Base-by-base conservation (phyloP, 2,888 invertebrate genomes). In the Blastobasis adustella region DNA sequence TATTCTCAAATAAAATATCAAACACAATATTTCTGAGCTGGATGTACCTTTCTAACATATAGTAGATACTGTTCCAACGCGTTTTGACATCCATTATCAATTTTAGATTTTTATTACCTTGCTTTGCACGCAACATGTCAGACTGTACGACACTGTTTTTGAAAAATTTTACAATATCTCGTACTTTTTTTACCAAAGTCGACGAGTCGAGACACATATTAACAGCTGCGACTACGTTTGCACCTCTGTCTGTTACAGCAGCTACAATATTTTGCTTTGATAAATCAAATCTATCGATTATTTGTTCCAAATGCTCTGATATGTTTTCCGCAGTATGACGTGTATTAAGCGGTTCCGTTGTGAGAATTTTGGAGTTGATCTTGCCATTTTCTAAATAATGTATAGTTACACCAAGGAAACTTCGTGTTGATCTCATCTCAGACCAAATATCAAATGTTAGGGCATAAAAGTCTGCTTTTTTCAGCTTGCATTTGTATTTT, bases 71-170 rank as follows among this genome's bases (percentile, higher is more conserved):
- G 56, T 59, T 57, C 55, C 54, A 59, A 6, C 53, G 54, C 52
- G 56, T 56, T 45, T 59, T 56, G 1, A 58, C 54, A 10, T 58
- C 58, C 52, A 58, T 56, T 45, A 59, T 55, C 53, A 57, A 57
- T 53, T 59, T 59, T 38, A 53, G 49, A 53, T 53, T 54, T 52
- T 50, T 43, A 55, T 47, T 46, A 9, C 49, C 52, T 57, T 57
- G 56, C 47, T 54, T 53, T 54, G 52, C 51, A 46, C 56, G 44
- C 46, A 56, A 52, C 44, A 46, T 54, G 47, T 53, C 57, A 49
- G 54, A 54, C 42, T 44, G 50, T n/a, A 57, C 49, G 40, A 57
- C 54, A 54, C 51, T 56, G 42, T n/a, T 56, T 56, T 56, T 56
- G 46, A 56, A 57, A 49, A 53, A 54, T 51, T 53, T 54, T 39